Evolutionary conservation across 2,888 invertebrate genomes (phyloP), one percentile per base, ranked within the genome.

Genomic region (Cantharis rufa): DNA sequence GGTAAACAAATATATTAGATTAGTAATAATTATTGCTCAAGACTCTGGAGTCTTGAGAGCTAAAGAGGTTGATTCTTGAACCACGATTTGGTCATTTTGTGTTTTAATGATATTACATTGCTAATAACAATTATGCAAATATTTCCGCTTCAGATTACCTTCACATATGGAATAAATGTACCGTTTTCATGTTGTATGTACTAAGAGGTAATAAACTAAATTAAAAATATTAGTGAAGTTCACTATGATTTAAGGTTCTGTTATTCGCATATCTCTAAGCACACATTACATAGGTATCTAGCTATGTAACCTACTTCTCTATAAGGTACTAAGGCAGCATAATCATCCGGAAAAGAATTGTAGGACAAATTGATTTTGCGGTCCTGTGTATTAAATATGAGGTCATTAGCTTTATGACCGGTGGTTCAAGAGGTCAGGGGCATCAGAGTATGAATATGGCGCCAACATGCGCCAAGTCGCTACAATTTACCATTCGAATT

Each of bases 371-470:
- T 82, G 82, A 80, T 82, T 82, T 82, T 80, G 82, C 82, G 80
- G 82, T 78, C 78, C 78, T 79, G 75, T 74, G 78, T 70, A 74
- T 74, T 74, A 78, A 76, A 78, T 79, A 75, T 77, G 83, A 81
- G 83, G 83, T 83, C 83, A 82, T 83, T 83, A 83, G 83, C 83
- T 82, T 80, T 82, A 80, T 81, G 82, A 83, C 83, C 83, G 83
- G 70, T 79, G 82, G 83, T 83, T 83, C 83, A 82, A 81, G 82
- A 83, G 83, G 83, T 83, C 81, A 81, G 81, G 82, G 82, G 81
- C 81, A 80, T 72, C 71, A 79, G 75, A 78, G 72, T 78, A 76
- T 78, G 76, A 78, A 72, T 78, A 76, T 78, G 78, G 76, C 77
- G 78, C 78, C 80, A 77, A 75, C 74, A 77, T 79, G 78, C 81